Conservation (phyloP, 2,113 vertebrate species). For the Emydura subglobosa region DNA sequence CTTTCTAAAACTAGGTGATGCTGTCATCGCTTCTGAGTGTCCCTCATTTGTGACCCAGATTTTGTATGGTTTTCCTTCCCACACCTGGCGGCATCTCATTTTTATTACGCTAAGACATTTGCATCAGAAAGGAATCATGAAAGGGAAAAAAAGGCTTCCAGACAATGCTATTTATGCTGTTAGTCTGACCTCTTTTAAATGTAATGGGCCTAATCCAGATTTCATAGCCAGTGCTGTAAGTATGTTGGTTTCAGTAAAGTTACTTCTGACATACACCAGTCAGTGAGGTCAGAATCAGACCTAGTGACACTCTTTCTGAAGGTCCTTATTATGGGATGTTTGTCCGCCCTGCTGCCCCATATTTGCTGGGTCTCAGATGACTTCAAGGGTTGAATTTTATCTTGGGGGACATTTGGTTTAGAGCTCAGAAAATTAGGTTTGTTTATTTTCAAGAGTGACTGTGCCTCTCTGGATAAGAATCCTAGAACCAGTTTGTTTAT, state of each 20-base stretch:
- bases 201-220: neutral
- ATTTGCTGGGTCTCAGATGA: neutral
- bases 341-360: neutral
- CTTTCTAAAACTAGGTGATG: constrained; percentile 38
- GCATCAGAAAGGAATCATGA: constrained; percentile 20
- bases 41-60: constrained; percentile 64
- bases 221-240: neutral
- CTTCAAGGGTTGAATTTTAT: constrained; percentile 3
- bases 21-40: constrained; percentile 10
- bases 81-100: constrained; percentile 2
- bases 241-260: neutral
- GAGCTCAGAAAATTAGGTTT: constrained; percentile 33
- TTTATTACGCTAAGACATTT: constrained; percentile 52
- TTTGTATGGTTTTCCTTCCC: neutral
- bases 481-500: constrained; percentile 22
- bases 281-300: neutral
- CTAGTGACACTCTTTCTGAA: neutral
- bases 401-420: constrained; percentile 8
- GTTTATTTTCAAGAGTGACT: constrained; percentile 8
- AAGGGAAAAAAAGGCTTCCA: neutral
- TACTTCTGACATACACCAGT: neutral
- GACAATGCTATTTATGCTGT: neutral
- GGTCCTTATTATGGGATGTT: neutral
- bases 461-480: neutral
- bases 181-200: constrained; percentile 24